Conservation (phyloP, 1,140 invertebrate genomes). For the Drosophila erecta region DNA sequence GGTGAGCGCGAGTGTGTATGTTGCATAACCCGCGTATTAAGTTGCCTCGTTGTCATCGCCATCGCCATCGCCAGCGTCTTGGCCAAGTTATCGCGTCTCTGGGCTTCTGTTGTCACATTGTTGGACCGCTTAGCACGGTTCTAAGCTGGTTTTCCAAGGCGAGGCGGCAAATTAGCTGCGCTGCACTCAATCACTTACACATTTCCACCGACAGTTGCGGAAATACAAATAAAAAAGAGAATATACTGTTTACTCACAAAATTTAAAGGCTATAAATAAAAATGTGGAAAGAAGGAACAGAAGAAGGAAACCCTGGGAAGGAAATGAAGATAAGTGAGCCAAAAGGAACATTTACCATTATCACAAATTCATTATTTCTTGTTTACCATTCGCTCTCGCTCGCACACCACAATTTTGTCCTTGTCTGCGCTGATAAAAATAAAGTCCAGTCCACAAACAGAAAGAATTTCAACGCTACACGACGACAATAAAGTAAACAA, state of each 20-base stretch:
- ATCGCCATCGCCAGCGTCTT: slow-evolving; percentile 9
- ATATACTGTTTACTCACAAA: slow-evolving; percentile 59
- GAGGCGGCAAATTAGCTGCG: slow-evolving; percentile 10
- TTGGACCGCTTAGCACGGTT: slow-evolving; percentile 19
- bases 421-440: slow-evolving; percentile 56
- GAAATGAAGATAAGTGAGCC: slow-evolving; percentile 22
- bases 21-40: slow-evolving; percentile 50
- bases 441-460: slow-evolving; percentile 55
- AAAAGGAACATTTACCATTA: slow-evolving; percentile 38
- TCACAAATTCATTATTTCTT: slow-evolving; percentile 51
- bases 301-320: slow-evolving; percentile 1
- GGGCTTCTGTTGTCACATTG: slow-evolving; percentile 27
- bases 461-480: slow-evolving; percentile 30
- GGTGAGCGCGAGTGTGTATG: background rate
- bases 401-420: slow-evolving; percentile 11
- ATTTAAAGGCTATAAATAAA: slow-evolving; percentile 76
- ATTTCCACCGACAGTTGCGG: slow-evolving; percentile 47
- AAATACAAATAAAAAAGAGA: slow-evolving; percentile 57
- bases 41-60: slow-evolving; percentile 47
- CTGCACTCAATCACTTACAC: slow-evolving; percentile 23
- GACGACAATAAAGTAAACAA: slow-evolving; percentile 54
- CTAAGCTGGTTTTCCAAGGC: slow-evolving; percentile 28
- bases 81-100: slow-evolving; percentile 34
- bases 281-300: background rate
- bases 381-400: slow-evolving; percentile 37